phyloP scores from a whole-genome alignment of 2,113 vertebrate species.

The Leptodactylus fuscus region DNA sequence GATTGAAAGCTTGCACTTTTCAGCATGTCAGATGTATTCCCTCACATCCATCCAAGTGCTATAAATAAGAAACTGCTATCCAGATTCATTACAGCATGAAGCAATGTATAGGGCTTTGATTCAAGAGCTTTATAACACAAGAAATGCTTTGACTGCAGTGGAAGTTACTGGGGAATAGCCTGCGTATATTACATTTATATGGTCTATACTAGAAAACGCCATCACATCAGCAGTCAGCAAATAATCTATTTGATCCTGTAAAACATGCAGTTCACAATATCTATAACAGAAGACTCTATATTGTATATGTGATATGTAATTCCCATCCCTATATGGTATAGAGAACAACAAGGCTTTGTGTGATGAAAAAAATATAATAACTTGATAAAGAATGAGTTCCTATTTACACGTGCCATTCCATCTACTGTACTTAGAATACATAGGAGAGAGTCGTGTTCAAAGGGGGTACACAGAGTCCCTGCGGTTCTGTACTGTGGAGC shows the following conservation, averaged over 20 bases:
- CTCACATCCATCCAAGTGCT: conserved; percentile 25
- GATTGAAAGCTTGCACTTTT: conserved; percentile 74
- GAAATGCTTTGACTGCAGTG: not conserved
- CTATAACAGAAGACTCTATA: not conserved
- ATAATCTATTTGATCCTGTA: not conserved
- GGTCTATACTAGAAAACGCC: not conserved
- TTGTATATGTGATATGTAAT: no score
- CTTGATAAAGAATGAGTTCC: no score
- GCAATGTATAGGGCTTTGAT: conserved; percentile 1
- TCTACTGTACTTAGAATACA: no score
- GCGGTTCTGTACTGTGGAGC: no score
- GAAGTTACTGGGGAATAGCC: not conserved
- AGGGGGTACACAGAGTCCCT: no score
- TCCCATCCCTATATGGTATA: no score
- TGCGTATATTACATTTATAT: not conserved
- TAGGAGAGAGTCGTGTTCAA: no score
- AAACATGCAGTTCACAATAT: not conserved
- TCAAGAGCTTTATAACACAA: not conserved
- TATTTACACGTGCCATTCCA: no score
- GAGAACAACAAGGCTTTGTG: no score
- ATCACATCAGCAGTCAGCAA: not conserved
- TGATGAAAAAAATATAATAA: no score
- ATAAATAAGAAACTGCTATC: conserved; percentile 54
- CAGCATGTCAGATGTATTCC: conserved; percentile 64
- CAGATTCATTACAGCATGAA: conserved; percentile 46